Evolutionary conservation across 2,113 vertebrate species (phyloP).

Genomic region (Indicator indicator): DNA sequence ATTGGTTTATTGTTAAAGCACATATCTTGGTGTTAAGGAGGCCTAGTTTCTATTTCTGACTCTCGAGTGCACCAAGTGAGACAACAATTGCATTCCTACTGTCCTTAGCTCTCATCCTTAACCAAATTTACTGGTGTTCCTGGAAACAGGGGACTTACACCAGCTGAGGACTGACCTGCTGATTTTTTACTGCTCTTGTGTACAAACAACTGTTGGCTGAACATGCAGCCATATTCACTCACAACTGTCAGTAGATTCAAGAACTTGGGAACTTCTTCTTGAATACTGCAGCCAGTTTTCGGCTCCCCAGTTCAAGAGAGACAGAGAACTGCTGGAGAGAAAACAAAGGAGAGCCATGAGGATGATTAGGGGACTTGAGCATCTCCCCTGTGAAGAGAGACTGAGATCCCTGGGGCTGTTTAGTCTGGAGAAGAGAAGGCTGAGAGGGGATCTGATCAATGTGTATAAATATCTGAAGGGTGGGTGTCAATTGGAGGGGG

Average conservation of each 20-base stretch:
- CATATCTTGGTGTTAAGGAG: not conserved
- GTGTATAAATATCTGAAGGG: too few species aligned
- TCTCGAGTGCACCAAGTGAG: fast-evolving
- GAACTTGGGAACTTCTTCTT: not conserved
- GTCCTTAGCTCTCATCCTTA: not conserved
- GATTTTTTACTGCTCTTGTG: not conserved
- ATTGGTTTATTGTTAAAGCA: not conserved
- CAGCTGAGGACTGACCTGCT: not conserved
- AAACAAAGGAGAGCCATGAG: too few species aligned
- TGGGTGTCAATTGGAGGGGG: too few species aligned
- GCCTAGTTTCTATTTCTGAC: not conserved
- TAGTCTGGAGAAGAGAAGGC: too few species aligned
- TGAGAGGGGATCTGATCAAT: too few species aligned
- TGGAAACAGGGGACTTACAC: not conserved
- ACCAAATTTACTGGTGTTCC: fast-evolving
- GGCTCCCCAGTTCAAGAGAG: too few species aligned
- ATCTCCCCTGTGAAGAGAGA: too few species aligned
- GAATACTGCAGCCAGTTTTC: too few species aligned
- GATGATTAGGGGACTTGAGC: too few species aligned
- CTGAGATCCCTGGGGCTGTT: too few species aligned
- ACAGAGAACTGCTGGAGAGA: too few species aligned
- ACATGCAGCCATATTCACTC: not conserved
- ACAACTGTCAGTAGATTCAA: not conserved
- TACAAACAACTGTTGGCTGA: not conserved
- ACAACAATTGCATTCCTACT: not conserved